Conservation (phyloP, 2,888 invertebrate genomes). For the Diloba caeruleocephala region DNA sequence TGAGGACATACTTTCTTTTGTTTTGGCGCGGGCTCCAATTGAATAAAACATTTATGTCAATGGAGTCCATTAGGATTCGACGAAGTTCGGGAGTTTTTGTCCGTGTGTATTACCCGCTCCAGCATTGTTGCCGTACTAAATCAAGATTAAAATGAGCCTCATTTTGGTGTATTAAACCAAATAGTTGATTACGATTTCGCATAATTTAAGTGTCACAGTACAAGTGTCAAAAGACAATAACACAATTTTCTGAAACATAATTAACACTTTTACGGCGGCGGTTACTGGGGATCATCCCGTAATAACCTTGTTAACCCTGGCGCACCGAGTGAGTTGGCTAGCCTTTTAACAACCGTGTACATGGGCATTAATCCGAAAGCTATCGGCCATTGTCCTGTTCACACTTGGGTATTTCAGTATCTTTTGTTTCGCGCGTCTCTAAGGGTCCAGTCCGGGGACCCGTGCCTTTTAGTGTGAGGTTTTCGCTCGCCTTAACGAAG, state of each 20-base stretch:
- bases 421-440: constrained; percentile 81
- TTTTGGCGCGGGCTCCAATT: constrained; percentile 83
- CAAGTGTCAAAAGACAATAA: constrained; percentile 73
- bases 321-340: constrained; percentile 83
- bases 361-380: constrained; percentile 89
- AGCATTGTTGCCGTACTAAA: constrained; percentile 55
- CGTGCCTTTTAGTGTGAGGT: constrained; percentile 89
- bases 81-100: constrained; percentile 74
- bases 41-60: constrained; percentile 88
- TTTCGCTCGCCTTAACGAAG: constrained; percentile 89
- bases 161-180: neutral
- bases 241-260: constrained; percentile 83
- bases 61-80: constrained; percentile 84
- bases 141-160: constrained; percentile 43
- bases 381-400: constrained; percentile 84
- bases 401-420: constrained; percentile 63
- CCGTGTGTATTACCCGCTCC: constrained; percentile 64
- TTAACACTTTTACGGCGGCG: constrained; percentile 88
- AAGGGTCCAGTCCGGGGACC: constrained; percentile 82
- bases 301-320: constrained; percentile 89
- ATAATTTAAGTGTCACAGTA: constrained; percentile 58
- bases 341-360: constrained; percentile 88
- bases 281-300: constrained; percentile 87
- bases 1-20: constrained; percentile 84
- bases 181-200: constrained; percentile 8